These are phyloP conservation scores for Nephrotoma flavescens DNA, from an alignment of 2,888 invertebrate species.

Conservation along the genomic window DNA sequence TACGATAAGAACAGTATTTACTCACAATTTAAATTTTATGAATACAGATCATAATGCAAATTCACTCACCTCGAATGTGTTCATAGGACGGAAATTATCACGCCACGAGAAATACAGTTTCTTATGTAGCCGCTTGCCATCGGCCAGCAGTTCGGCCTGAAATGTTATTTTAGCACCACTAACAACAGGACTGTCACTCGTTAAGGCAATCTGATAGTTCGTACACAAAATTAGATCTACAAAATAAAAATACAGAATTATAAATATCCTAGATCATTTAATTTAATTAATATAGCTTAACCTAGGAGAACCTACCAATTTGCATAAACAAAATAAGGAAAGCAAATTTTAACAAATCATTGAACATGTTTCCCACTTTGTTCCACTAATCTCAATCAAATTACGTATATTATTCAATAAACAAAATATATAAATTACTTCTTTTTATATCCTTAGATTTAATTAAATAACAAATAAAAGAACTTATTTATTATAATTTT, in stretches of 20 bases:
- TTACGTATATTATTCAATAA: background rate
- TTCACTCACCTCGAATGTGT: slow-evolving; percentile 12
- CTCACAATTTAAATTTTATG: background rate
- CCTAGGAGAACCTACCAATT: background rate
- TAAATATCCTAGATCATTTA: background rate
- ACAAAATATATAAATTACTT: background rate
- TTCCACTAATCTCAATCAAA: background rate
- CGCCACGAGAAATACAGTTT: slow-evolving; percentile 41
- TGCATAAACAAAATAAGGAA: background rate
- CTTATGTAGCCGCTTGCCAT: slow-evolving; percentile 27
- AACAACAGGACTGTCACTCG: slow-evolving; percentile 52
- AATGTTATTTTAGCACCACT: slow-evolving; percentile 57
- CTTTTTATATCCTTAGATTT: background rate
- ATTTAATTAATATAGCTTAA: no score
- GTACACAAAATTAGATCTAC: background rate
- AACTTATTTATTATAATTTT: background rate
- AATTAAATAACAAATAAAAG: background rate
- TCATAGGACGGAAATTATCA: slow-evolving; percentile 35
- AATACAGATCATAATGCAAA: no score
- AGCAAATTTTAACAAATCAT: background rate
- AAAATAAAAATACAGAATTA: background rate
- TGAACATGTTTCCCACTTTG: background rate
- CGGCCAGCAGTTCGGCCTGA: slow-evolving; percentile 40
- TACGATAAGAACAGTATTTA: background rate
- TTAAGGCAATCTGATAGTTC: slow-evolving; percentile 35